Percentiles rank a stretch among this genome's conserved stretches.
These are phyloP conservation scores for Chionis minor DNA, from an alignment of 2,113 vertebrate species.

Conservation along the genomic window DNA sequence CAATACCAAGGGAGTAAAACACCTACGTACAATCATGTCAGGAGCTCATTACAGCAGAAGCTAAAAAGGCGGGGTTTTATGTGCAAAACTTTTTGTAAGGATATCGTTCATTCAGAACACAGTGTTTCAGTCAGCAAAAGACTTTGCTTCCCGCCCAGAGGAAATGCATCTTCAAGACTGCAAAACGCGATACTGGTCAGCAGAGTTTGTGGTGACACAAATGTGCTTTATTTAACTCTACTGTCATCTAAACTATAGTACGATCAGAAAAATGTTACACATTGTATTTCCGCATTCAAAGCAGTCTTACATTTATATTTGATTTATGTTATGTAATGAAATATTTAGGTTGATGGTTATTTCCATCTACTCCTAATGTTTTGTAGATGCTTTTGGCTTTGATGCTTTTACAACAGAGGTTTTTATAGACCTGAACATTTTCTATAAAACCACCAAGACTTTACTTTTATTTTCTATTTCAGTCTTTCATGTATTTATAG, in stretches of 20 bases:
- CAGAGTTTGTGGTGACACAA: not conserved
- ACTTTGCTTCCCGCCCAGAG: not conserved
- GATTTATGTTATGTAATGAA: not conserved
- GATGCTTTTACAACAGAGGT: not conserved
- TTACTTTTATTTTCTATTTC: slow-evolving; percentile 22
- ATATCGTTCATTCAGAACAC: not conserved
- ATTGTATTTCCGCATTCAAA: not conserved
- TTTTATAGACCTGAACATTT: slow-evolving; percentile 17
- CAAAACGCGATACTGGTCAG: not conserved
- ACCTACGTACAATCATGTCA: not conserved
- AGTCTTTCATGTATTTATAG: not conserved
- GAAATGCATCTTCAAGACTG: not conserved
- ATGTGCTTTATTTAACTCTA: not conserved
- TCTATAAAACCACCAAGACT: not conserved
- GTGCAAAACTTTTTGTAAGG: not conserved
- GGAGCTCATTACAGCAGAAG: not conserved
- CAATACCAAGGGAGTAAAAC: not conserved
- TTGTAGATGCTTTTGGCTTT: slow-evolving; percentile 1
- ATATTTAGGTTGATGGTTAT: not conserved
- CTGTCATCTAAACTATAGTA: not conserved
- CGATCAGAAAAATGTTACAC: not conserved
- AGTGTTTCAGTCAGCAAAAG: not conserved
- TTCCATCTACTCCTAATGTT: not conserved
- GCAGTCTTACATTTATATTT: not conserved
- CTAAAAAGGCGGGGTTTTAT: fast-evolving